A percentile compares a stretch with the other conserved stretches of the same genome.
Evolutionary conservation across 2,888 invertebrate genomes (phyloP).

Genomic region (Camponotus fellah): DNA sequence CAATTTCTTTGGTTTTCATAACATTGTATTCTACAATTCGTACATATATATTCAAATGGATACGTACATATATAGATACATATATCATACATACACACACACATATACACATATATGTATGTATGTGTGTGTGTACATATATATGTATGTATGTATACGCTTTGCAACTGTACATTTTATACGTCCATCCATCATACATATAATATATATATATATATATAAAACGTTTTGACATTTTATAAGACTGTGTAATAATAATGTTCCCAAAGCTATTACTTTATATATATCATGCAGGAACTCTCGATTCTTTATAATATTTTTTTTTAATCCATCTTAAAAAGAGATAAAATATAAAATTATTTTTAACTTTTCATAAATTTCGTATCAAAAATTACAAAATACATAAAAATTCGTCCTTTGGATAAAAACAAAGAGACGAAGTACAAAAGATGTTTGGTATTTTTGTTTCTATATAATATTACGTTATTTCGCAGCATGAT

Average conservation of each 20-base stretch:
- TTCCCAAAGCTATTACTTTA: slow-evolving; percentile 11
- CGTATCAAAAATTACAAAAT: slow-evolving; percentile 34
- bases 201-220: neutral
- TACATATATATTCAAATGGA: neutral
- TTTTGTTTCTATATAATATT: slow-evolving; percentile 6
- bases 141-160: neutral
- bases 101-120: no score
- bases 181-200: neutral
- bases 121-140: no score
- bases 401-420: slow-evolving; percentile 39
- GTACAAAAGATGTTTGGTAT: slow-evolving; percentile 28
- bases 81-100: no score
- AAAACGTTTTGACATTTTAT: slow-evolving; percentile 24
- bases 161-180: slow-evolving; percentile 2
- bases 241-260: slow-evolving; percentile 31
- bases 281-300: slow-evolving; percentile 36
- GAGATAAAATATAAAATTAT: slow-evolving; percentile 28
- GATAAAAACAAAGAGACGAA: slow-evolving; percentile 43
- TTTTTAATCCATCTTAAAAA: slow-evolving; percentile 9
- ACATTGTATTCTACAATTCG: slow-evolving; percentile 56
- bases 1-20: slow-evolving; percentile 62
- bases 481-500: neutral
- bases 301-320: neutral
- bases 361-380: neutral
- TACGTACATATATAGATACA: neutral